Percentiles rank a stretch among this genome's conserved stretches.
Evolutionary conservation across 2,888 invertebrate species (phyloP).

Genomic region (Synanthedon myopaeformis): DNA sequence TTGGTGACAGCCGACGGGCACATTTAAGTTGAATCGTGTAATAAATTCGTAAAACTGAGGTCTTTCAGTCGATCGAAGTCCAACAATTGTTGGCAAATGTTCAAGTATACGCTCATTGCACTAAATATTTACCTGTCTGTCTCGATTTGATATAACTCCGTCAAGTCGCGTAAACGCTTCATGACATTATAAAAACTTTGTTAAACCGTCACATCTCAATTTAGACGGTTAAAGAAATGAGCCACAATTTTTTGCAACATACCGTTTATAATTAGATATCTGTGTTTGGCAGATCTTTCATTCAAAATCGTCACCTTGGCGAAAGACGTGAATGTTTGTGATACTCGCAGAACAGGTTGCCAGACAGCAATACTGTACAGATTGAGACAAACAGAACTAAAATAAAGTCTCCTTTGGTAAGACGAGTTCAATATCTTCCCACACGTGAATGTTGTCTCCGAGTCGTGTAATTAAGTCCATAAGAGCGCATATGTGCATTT

Average conservation of each 20-base stretch:
- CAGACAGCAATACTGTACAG: constrained; percentile 21
- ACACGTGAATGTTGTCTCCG: constrained; percentile 4
- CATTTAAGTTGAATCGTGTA: not conserved
- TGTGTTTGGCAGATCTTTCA: constrained; percentile 46
- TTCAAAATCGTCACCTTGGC: constrained; percentile 37
- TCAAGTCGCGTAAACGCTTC: constrained; percentile 23
- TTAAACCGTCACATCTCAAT: constrained; percentile 27
- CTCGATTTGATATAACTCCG: constrained; percentile 36
- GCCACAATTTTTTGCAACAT: constrained; percentile 32
- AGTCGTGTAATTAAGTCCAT: constrained; percentile 4
- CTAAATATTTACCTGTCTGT: constrained; percentile 60
- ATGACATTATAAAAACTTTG: constrained; percentile 13
- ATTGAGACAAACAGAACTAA: constrained; percentile 11
- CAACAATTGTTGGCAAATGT: constrained; percentile 56
- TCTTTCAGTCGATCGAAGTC: constrained; percentile 50
- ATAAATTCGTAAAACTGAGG: constrained; percentile 13
- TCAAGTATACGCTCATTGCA: constrained; percentile 53
- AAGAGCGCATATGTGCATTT: too few relatives aligned
- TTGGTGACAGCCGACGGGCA: not conserved
- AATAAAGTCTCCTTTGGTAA: constrained; percentile 3
- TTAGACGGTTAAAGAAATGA: constrained; percentile 28
- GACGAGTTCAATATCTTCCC: constrained; percentile 5
- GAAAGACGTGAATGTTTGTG: constrained; percentile 26
- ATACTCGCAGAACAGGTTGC: constrained; percentile 12
- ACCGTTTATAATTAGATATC: constrained; percentile 43